Evolutionary conservation across 2,888 invertebrate species (phyloP).

Genomic region (Tenodera sinensis): DNA sequence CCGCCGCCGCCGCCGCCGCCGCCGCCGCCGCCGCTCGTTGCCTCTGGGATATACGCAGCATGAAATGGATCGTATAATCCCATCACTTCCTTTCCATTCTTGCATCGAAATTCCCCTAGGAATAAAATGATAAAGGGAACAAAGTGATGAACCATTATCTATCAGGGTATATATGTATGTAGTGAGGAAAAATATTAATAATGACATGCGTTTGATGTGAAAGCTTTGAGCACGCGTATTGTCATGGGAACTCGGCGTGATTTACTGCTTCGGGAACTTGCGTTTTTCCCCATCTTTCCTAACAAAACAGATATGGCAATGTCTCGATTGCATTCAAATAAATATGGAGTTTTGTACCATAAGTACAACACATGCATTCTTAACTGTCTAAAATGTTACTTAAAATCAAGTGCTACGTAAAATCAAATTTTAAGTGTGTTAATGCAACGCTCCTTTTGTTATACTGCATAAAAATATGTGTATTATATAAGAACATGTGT

Average conservation of each 20-base stretch:
- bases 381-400: too few relatives aligned
- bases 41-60: not conserved
- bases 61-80: not conserved
- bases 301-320: not conserved
- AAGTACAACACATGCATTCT: too few relatives aligned
- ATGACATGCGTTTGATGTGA: not conserved
- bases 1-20: too few relatives aligned
- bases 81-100: not conserved
- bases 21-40: too few relatives aligned
- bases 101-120: not conserved
- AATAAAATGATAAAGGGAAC: not conserved
- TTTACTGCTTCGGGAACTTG: not conserved
- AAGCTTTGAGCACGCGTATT: not conserved
- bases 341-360: too few relatives aligned
- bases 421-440: too few relatives aligned
- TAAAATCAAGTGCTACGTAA: too few relatives aligned
- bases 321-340: too few relatives aligned
- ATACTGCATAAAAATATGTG: too few relatives aligned
- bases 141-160: not conserved
- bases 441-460: too few relatives aligned
- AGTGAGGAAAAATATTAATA: not conserved
- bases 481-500: too few relatives aligned
- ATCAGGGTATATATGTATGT: not conserved
- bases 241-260: not conserved
- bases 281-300: not conserved